phyloP scores from a whole-genome alignment of 2,888 invertebrate genomes.

The Branchellion lobata region DNA sequence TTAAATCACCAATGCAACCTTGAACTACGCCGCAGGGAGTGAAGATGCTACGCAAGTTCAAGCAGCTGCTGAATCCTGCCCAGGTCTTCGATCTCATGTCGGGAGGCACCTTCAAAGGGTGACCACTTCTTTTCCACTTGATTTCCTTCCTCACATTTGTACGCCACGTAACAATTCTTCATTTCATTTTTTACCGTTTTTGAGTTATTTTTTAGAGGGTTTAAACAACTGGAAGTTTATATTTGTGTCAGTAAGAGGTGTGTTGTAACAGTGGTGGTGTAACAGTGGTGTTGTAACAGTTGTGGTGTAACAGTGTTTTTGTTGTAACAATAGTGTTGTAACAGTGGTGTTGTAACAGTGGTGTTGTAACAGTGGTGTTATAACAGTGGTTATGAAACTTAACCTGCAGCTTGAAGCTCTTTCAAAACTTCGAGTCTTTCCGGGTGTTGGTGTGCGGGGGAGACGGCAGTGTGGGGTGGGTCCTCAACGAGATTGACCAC shows the following conservation, averaged over 20 bases:
- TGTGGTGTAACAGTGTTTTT: too few relatives aligned
- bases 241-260: too few relatives aligned
- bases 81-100: slow-evolving; percentile 95
- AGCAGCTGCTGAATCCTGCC: slow-evolving; percentile 90
- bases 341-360: too few relatives aligned
- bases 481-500: slow-evolving; percentile 90
- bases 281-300: too few relatives aligned
- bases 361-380: background rate
- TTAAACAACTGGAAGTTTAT: too few relatives aligned
- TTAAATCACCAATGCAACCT: too few relatives aligned
- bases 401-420: slow-evolving; percentile 73
- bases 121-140: slow-evolving; percentile 3
- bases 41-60: slow-evolving; percentile 89
- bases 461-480: slow-evolving; percentile 97
- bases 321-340: too few relatives aligned
- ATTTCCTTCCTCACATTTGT: background rate
- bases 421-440: slow-evolving; percentile 91
- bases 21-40: too few relatives aligned
- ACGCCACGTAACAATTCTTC: background rate
- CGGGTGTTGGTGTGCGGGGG: slow-evolving; percentile 94
- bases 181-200: background rate
- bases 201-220: too few relatives aligned
- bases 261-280: too few relatives aligned
- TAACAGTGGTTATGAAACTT: too few relatives aligned
- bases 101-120: slow-evolving; percentile 69